Conservation (phyloP, 2,797 vertebrate species). For the Neosilurus mollespiculum region DNA sequence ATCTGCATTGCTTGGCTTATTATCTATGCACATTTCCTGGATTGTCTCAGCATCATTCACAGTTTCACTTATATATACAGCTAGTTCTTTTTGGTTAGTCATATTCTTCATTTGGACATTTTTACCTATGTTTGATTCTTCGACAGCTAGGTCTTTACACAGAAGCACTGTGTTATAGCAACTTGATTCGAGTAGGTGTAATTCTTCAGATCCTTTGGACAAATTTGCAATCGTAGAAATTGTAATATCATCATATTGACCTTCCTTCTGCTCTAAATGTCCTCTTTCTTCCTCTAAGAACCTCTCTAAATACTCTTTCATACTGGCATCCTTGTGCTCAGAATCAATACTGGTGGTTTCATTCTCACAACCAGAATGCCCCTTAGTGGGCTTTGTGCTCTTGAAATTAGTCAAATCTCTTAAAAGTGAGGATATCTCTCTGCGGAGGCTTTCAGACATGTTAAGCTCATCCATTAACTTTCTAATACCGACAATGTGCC, state of each 20-base stretch:
- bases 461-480: conserved; percentile 72
- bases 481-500: conserved; percentile 60
- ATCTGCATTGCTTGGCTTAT: conserved; percentile 12
- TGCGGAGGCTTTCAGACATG: conserved; percentile 66
- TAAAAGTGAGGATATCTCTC: conserved; percentile 59
- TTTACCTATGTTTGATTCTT: conserved; percentile 38
- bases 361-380: neutral
- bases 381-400: conserved; percentile 8
- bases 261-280: conserved; percentile 12
- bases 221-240: conserved; percentile 3
- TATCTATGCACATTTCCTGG: neutral
- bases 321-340: neutral
- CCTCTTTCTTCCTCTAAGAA: conserved; percentile 41
- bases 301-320: conserved; percentile 47
- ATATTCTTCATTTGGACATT: neutral
- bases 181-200: neutral
- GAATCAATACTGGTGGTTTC: neutral
- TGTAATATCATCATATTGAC: neutral
- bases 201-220: conserved; percentile 3
- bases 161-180: conserved; percentile 21
- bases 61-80: neutral
- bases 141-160: conserved; percentile 15
- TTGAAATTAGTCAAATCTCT: conserved; percentile 56
- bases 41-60: neutral
- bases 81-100: neutral